A percentile compares a stretch with the other conserved stretches of the same genome.
Conservation (phyloP, 1,140 invertebrate genomes). For the Aricia agestis region DNA sequence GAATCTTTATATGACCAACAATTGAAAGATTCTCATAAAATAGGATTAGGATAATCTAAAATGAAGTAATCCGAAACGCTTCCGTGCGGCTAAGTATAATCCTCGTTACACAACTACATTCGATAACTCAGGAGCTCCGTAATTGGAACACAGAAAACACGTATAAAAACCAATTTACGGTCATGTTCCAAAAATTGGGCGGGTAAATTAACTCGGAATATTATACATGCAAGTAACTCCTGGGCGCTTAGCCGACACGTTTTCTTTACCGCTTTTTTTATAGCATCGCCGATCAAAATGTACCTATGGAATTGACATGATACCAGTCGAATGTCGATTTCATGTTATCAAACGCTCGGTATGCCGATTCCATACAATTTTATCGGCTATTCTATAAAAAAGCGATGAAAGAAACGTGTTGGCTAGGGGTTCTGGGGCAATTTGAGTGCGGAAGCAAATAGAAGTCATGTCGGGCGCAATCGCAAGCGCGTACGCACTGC, state of each 20-base stretch:
- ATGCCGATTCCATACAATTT: too few relatives aligned
- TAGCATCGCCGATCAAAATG: too few relatives aligned
- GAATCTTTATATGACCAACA: background rate
- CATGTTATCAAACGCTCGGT: too few relatives aligned
- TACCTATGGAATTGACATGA: too few relatives aligned
- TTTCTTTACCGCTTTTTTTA: too few relatives aligned
- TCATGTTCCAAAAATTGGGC: slow-evolving; percentile 7
- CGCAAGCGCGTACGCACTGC: slow-evolving; percentile 31
- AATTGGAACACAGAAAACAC: slow-evolving; percentile 7
- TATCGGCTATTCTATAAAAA: too few relatives aligned
- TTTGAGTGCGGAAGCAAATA: slow-evolving; percentile 55
- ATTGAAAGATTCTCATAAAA: too few relatives aligned
- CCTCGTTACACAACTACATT: slow-evolving; percentile 15
- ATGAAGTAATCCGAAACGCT: background rate
- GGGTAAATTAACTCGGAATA: slow-evolving; percentile 4
- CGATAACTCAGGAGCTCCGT: background rate
- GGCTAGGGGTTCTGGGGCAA: slow-evolving; percentile 29
- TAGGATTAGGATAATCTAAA: background rate
- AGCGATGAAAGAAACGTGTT: too few relatives aligned
- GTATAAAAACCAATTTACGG: slow-evolving; percentile 9
- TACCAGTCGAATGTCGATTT: too few relatives aligned
- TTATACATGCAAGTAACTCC: slow-evolving; percentile 39
- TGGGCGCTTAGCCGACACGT: background rate
- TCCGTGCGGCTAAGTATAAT: background rate
- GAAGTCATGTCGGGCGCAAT: slow-evolving; percentile 46